These are phyloP conservation scores for Coregonus sp. DNA, from an alignment of 2,797 vertebrate genomes.

Conservation along the genomic window DNA sequence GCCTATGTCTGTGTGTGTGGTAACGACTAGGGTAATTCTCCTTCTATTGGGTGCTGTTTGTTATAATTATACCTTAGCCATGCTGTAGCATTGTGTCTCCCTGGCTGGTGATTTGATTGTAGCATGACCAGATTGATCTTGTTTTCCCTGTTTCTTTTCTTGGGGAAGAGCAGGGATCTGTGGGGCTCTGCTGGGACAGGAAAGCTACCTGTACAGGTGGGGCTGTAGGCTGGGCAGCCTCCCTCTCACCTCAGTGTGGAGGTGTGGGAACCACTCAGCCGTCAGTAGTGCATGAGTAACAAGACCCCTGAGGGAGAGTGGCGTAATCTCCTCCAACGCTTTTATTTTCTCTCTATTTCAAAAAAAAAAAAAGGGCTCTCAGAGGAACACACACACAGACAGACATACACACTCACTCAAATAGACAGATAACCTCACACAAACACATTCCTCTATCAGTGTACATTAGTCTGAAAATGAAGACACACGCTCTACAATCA, in stretches of 20 bases:
- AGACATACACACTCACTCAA: constrained; percentile 48
- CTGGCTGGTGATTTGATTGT: constrained; percentile 66
- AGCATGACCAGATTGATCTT: constrained; percentile 57
- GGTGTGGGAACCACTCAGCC: constrained; percentile 78
- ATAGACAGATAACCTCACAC: constrained; percentile 27
- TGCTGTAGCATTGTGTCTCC: constrained; percentile 52
- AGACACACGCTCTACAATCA: constrained; percentile 49
- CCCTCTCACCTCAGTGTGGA: constrained; percentile 67
- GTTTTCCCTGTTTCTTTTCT: constrained; percentile 61
- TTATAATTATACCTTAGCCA: constrained; percentile 68
- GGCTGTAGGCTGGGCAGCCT: constrained; percentile 70
- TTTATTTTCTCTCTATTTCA: constrained; percentile 48
- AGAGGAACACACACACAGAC: constrained; percentile 51
- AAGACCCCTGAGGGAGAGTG: constrained; percentile 77
- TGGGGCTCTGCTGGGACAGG: constrained; percentile 73
- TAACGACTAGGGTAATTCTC: constrained; percentile 54
- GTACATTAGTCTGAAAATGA: constrained; percentile 60
- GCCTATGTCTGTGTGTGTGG: constrained; percentile 15
- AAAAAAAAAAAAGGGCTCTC: constrained; percentile 20
- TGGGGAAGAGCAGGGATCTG: constrained; percentile 63
- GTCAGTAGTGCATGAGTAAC: constrained; percentile 80
- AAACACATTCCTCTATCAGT: constrained; percentile 49
- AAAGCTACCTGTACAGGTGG: constrained; percentile 69
- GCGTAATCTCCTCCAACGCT: constrained; percentile 76
- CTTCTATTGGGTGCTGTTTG: constrained; percentile 51